Percentiles rank a stretch among this genome's conserved stretches.
These are phyloP conservation scores for Triops longicaudatus DNA, from an alignment of 1,140 invertebrate species.

Conservation along the genomic window DNA sequence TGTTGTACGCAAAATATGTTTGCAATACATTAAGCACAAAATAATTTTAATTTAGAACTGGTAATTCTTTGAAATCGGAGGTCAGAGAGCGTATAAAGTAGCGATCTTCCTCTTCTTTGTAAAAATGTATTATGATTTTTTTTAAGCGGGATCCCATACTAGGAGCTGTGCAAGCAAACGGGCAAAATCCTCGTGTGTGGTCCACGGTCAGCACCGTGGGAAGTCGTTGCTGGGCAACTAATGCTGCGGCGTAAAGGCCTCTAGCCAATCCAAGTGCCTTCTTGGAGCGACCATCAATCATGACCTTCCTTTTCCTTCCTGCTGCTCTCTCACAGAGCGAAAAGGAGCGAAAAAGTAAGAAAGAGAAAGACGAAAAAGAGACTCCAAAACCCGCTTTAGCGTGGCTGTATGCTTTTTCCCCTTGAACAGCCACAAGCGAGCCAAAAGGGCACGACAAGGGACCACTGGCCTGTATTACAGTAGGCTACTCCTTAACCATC, in stretches of 20 bases:
- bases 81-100: not conserved
- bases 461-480: too few species aligned
- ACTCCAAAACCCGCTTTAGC: not conserved
- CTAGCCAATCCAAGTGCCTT: slow-evolving; percentile 14
- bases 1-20: too few species aligned
- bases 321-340: not conserved
- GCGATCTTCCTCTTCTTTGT: not conserved
- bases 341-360: too few species aligned
- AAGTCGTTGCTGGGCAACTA: slow-evolving; percentile 14
- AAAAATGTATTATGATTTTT: not conserved
- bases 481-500: not conserved
- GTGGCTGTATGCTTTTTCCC: not conserved
- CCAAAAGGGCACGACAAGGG: not conserved
- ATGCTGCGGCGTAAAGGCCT: slow-evolving; percentile 13
- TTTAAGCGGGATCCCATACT: not conserved
- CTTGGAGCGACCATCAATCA: slow-evolving; percentile 14
- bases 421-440: not conserved
- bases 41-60: too few species aligned
- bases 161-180: slow-evolving; percentile 8
- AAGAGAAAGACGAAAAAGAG: too few species aligned
- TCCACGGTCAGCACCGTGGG: slow-evolving; percentile 1
- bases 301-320: slow-evolving; percentile 14
- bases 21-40: too few species aligned
- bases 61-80: not conserved
- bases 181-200: not conserved